Conservation (phyloP, 2,888 invertebrate genomes). For the Dasypolia templi region DNA sequence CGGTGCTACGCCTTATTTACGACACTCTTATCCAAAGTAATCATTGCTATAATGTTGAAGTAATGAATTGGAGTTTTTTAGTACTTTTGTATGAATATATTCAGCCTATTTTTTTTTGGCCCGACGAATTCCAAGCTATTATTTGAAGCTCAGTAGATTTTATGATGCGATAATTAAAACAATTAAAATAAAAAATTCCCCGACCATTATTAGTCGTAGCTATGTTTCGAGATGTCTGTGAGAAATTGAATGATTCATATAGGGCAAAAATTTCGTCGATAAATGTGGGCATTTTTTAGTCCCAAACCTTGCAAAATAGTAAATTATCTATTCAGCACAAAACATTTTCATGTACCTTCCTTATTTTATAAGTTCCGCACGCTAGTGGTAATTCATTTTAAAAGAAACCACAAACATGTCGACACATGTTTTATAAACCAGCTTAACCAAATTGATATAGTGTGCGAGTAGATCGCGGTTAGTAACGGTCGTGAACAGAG, state of each 20-base stretch:
- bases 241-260: neutral
- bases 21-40: slow-evolving; percentile 62
- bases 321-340: too few species aligned
- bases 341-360: neutral
- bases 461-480: slow-evolving; percentile 44
- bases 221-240: neutral
- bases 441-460: slow-evolving; percentile 62
- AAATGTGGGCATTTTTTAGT: too few species aligned
- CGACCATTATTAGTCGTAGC: too few species aligned
- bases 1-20: slow-evolving; percentile 63
- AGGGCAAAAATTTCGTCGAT: too few species aligned
- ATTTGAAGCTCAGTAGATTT: neutral
- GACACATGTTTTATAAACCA: slow-evolving; percentile 48
- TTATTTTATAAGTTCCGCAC: neutral
- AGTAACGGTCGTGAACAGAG: slow-evolving; percentile 10
- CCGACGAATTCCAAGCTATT: neutral
- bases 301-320: too few species aligned
- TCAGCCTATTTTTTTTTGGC: slow-evolving; percentile 21
- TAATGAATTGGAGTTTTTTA: slow-evolving; percentile 60
- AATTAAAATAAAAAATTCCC: too few species aligned
- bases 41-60: slow-evolving; percentile 61
- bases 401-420: slow-evolving; percentile 17
- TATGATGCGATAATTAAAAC: neutral
- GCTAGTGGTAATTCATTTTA: too few species aligned
- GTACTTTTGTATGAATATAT: slow-evolving; percentile 29